Percentiles rank a stretch among this genome's conserved stretches.
phyloP scores from a whole-genome alignment of 2,113 vertebrate genomes.

The Hydrochoerus hydrochaeris region DNA sequence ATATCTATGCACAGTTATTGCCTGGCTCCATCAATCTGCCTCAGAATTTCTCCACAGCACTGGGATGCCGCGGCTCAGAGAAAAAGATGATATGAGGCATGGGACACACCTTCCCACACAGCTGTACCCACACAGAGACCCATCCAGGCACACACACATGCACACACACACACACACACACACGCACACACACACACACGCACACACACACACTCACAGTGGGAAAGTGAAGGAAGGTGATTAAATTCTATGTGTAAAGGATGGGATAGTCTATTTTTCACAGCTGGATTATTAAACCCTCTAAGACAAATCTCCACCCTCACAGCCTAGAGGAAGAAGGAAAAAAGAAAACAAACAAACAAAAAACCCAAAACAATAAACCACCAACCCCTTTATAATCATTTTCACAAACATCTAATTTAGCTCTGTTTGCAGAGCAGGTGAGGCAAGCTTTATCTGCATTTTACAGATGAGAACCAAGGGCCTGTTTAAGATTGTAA shows the following conservation, averaged over 20 bases:
- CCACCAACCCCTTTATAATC: neutral
- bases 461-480: slow-evolving; percentile 45
- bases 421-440: neutral
- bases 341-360: neutral
- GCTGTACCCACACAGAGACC: neutral
- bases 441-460: slow-evolving; percentile 31
- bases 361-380: neutral
- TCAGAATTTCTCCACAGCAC: neutral
- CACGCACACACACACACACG: neutral
- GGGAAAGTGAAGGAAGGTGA: neutral
- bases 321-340: neutral
- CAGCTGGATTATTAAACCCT: neutral
- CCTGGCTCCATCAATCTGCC: neutral
- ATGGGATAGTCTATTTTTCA: neutral
- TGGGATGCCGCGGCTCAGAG: neutral
- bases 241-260: neutral
- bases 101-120: neutral
- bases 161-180: no score
- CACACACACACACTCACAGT: neutral
- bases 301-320: neutral
- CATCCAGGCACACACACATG: no score
- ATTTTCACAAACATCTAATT: slow-evolving; percentile 16
- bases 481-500: slow-evolving; percentile 14
- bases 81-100: neutral
- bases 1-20: neutral